phyloP scores from a whole-genome alignment of 2,797 vertebrate genomes.

The Erethizon dorsatum region DNA sequence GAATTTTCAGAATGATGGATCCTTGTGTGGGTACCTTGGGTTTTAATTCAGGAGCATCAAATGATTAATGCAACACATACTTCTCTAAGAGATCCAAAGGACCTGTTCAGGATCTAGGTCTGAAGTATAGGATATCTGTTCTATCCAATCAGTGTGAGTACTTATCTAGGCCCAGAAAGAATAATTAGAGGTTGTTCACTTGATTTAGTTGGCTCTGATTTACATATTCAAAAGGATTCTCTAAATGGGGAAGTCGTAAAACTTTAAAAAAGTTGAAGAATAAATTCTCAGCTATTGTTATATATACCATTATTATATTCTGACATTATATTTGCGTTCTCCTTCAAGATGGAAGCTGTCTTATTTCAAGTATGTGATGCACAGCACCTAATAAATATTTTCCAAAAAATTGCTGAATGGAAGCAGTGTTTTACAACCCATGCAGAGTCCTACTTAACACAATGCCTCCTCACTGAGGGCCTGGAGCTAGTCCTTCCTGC shows the following conservation, averaged over 20 bases:
- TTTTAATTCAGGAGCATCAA: conserved; percentile 34
- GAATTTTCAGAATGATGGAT: conserved; percentile 25
- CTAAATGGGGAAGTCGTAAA: conserved; percentile 11
- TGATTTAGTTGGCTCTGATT: conserved; percentile 26
- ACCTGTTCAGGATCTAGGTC: neutral
- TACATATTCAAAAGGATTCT: conserved; percentile 21
- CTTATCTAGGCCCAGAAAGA: conserved; percentile 1
- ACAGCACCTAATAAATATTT: conserved; percentile 26
- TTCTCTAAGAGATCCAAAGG: conserved; percentile 32
- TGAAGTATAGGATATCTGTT: neutral
- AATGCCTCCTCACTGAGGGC: neutral
- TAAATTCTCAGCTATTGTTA: neutral
- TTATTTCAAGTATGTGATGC: conserved; percentile 24
- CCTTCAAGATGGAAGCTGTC: conserved; percentile 28
- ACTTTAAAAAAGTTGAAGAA: conserved; percentile 48
- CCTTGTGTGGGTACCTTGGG: neutral
- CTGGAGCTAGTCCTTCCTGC: neutral
- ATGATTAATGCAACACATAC: neutral
- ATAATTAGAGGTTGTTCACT: neutral
- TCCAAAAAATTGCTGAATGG: neutral
- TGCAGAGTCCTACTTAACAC: neutral
- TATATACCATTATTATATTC: too few species aligned
- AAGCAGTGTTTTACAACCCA: neutral
- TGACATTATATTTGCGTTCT: neutral
- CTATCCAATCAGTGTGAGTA: neutral